Conservation (phyloP, 2,888 invertebrate species). For the Colostygia pectinataria region DNA sequence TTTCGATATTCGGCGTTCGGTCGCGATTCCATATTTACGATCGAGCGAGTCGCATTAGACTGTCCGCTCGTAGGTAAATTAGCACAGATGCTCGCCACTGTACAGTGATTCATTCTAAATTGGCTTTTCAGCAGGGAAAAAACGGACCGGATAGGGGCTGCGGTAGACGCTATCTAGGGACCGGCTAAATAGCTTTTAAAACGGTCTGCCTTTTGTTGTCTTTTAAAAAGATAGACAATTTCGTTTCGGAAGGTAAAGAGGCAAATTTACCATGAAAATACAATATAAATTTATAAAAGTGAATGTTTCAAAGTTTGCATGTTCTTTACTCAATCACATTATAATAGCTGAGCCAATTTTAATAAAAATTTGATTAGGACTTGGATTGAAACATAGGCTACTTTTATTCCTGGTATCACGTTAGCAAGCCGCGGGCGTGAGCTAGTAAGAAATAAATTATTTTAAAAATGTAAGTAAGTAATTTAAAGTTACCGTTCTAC, state of each 20-base stretch:
- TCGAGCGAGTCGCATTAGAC: constrained; percentile 79
- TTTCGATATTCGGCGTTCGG: constrained; percentile 81
- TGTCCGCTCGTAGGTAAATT: constrained; percentile 83
- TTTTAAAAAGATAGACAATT: constrained; percentile 26
- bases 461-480: too few relatives aligned
- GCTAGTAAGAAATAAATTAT: too few relatives aligned
- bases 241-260: constrained; percentile 11
- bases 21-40: constrained; percentile 81
- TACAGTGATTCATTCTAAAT: constrained; percentile 83
- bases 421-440: too few relatives aligned
- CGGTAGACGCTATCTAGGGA: constrained; percentile 70
- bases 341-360: too few relatives aligned
- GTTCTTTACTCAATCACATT: too few relatives aligned
- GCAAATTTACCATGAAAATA: constrained; percentile 1
- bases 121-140: constrained; percentile 80
- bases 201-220: constrained; percentile 51
- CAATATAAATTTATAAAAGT: too few relatives aligned
- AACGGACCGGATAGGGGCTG: constrained; percentile 52
- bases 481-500: too few relatives aligned
- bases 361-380: too few relatives aligned
- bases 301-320: too few relatives aligned
- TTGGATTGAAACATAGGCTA: too few relatives aligned
- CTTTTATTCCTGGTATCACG: too few relatives aligned
- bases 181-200: constrained; percentile 75
- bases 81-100: constrained; percentile 82